These are phyloP conservation scores for Vicugna pacos DNA, from an alignment of 2,113 vertebrate species.

Conservation along the genomic window DNA sequence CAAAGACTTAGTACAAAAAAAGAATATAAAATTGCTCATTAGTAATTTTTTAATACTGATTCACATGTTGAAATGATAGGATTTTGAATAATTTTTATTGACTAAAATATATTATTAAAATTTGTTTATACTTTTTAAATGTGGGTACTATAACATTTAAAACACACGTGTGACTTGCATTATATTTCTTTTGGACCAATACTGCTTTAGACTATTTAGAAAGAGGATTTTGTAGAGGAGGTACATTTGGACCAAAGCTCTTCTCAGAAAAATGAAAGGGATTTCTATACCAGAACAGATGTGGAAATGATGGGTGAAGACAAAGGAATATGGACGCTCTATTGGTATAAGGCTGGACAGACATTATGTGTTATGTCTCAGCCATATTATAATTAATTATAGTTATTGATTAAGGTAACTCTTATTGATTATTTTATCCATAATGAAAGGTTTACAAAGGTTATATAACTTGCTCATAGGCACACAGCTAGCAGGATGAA, in stretches of 20 bases:
- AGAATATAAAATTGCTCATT: neutral
- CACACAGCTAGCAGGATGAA: neutral
- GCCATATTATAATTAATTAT: neutral
- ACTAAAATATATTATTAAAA: neutral
- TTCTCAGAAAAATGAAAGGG: constrained; percentile 21
- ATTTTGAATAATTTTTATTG: constrained; percentile 14
- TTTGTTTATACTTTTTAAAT: neutral
- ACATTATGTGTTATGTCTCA: neutral
- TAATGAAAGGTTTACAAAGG: neutral
- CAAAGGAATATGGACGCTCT: neutral
- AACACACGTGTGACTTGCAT: neutral
- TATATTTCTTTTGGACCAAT: constrained; percentile 23
- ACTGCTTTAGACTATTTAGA: constrained; percentile 2
- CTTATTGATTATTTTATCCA: neutral
- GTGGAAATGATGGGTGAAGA: constrained; percentile 23
- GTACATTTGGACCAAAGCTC: neutral
- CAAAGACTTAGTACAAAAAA: neutral
- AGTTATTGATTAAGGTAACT: neutral
- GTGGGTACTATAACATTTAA: neutral
- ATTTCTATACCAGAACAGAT: constrained; percentile 6
- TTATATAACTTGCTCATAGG: neutral
- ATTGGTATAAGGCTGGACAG: neutral
- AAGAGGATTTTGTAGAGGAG: constrained; percentile 2
- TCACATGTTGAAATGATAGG: neutral
- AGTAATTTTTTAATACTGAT: constrained; percentile 4